Percentiles rank a stretch among this genome's conserved stretches.
phyloP scores from a whole-genome alignment of 2,797 vertebrate genomes.

The Betta splendens region DNA sequence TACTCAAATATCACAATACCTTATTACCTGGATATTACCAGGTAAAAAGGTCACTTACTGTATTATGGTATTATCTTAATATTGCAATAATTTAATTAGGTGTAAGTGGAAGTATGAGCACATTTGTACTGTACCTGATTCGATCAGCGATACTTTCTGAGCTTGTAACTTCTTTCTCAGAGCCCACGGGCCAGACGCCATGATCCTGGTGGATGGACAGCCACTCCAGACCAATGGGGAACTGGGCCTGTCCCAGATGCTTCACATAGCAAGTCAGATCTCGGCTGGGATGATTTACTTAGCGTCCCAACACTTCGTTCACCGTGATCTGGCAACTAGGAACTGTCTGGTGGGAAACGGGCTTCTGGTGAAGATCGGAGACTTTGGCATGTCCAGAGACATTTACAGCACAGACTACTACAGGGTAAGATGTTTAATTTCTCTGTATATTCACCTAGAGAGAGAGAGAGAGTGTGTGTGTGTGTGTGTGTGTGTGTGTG shows the following conservation, averaged over 20 bases:
- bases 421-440: slow-evolving; percentile 85
- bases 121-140: no score
- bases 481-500: no score
- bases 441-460: neutral
- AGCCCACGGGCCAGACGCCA: slow-evolving; percentile 95
- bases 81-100: no score
- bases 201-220: slow-evolving; percentile 96
- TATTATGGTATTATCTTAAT: no score
- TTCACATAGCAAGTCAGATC: slow-evolving; percentile 96
- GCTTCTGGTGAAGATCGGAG: slow-evolving; percentile 97
- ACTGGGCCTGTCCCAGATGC: slow-evolving; percentile 95
- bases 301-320: slow-evolving; percentile 97
- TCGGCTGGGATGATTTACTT: slow-evolving; percentile 97
- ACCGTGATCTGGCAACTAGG: slow-evolving; percentile 96
- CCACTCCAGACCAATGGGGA: slow-evolving; percentile 94
- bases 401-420: slow-evolving; percentile 99
- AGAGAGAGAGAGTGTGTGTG: no score
- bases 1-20: no score
- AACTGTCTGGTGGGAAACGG: slow-evolving; percentile 97
- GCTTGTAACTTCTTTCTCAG: slow-evolving; percentile 64
- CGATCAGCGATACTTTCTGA: neutral
- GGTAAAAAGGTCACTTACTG: no score
- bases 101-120: no score
- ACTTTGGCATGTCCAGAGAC: slow-evolving; percentile 99
- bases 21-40: no score